Evolutionary conservation across 2,113 vertebrate species (phyloP).

Genomic region (Plecturocebus donacophilus): DNA sequence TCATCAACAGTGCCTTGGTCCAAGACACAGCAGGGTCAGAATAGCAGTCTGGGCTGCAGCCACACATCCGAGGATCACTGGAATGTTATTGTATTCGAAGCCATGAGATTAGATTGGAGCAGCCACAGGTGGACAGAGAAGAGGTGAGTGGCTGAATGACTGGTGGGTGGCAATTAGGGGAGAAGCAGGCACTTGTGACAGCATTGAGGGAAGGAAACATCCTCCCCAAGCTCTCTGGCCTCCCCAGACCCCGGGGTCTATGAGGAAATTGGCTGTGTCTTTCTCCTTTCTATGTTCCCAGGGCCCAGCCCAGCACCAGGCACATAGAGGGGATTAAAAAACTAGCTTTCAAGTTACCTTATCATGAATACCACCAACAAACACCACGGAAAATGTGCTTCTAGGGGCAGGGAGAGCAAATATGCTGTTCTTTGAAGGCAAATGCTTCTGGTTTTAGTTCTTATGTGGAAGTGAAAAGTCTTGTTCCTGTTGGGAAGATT

Average conservation of each 20-base stretch:
- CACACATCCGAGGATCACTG: neutral
- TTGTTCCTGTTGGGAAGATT: neutral
- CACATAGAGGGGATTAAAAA: neutral
- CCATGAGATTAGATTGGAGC: accelerated
- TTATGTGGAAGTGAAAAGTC: constrained; percentile 8
- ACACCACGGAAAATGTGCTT: neutral
- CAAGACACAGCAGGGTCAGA: neutral
- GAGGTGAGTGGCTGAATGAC: neutral
- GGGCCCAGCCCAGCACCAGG: too few relatives aligned
- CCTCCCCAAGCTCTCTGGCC: neutral
- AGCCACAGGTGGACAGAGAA: neutral
- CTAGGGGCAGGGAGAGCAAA: neutral
- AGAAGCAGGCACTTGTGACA: neutral
- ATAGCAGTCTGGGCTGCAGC: neutral
- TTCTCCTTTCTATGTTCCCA: neutral
- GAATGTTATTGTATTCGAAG: neutral
- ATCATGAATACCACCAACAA: too few relatives aligned
- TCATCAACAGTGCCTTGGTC: neutral
- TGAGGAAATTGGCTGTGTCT: neutral
- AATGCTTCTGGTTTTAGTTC: neutral
- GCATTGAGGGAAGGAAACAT: accelerated
- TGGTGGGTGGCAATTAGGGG: neutral
- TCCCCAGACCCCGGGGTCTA: neutral
- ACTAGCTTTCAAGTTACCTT: neutral
- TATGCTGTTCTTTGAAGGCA: neutral